A percentile compares a stretch with the other conserved stretches of the same genome.
phyloP scores from a whole-genome alignment of 2,113 vertebrate species.

The Cynocephalus volans region DNA sequence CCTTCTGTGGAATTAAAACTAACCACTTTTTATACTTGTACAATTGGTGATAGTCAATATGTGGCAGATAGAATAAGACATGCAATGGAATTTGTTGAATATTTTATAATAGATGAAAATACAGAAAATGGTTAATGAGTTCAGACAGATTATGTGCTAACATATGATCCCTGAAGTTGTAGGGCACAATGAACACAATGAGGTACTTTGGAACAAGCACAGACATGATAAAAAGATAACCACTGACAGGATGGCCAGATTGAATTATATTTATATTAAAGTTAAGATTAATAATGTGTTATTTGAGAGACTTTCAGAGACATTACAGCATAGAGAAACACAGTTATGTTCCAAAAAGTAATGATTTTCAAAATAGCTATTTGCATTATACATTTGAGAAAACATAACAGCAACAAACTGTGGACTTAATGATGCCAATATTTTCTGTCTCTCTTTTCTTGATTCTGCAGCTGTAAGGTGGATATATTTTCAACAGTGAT shows the following conservation, averaged over 20 bases:
- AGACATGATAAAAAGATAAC: not conserved
- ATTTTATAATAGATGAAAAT: constrained; percentile 42
- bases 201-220: not conserved
- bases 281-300: constrained; percentile 11
- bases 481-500: constrained; percentile 27
- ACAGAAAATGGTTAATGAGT: not conserved
- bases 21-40: not conserved
- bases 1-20: not conserved
- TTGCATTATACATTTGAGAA: not conserved
- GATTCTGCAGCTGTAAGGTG: not conserved
- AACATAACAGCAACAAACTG: not conserved
- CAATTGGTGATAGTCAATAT: not conserved
- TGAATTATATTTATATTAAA: constrained; percentile 53
- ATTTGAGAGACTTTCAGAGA: constrained; percentile 17
- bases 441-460: constrained; percentile 30
- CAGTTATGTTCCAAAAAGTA: constrained; percentile 38
- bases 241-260: not conserved
- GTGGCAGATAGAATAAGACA: not conserved
- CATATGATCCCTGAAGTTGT: not conserved
- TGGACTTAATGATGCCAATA: not conserved
- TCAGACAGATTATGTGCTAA: not conserved
- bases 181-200: not conserved
- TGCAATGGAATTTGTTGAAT: constrained; percentile 27
- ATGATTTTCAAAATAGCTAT: constrained; percentile 22
- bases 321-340: not conserved